Conservation (phyloP, 2,113 vertebrate genomes). For the Eurystomus gularis region DNA sequence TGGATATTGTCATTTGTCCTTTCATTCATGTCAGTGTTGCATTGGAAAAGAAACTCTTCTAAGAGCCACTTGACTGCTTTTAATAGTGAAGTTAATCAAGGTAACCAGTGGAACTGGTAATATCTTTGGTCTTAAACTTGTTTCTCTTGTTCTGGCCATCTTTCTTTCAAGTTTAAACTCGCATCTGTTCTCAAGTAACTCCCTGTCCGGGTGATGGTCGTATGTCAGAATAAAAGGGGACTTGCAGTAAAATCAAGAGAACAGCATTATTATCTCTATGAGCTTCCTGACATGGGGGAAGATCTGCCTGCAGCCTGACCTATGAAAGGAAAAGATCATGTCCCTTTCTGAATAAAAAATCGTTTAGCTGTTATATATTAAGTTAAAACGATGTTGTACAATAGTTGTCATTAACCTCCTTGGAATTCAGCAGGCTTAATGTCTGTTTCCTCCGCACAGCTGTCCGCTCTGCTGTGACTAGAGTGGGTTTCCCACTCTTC, state of each 20-base stretch:
- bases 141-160: neutral
- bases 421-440: neutral
- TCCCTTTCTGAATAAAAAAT: neutral
- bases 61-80: neutral
- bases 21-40: neutral
- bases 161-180: neutral
- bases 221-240: neutral
- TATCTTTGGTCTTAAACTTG: neutral
- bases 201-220: neutral
- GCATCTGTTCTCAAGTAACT: neutral
- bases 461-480: neutral
- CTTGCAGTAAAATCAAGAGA: neutral
- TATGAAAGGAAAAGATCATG: neutral
- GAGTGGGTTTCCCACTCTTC: neutral
- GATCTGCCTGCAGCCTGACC: neutral
- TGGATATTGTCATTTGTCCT: neutral
- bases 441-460: neutral
- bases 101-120: neutral
- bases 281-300: neutral
- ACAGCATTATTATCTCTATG: neutral
- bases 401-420: neutral
- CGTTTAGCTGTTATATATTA: neutral
- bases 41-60: neutral
- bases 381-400: neutral
- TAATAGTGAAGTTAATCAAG: neutral